Conservation (phyloP, 2,797 vertebrate species). For the Cryptoblepharus egeriae region DNA sequence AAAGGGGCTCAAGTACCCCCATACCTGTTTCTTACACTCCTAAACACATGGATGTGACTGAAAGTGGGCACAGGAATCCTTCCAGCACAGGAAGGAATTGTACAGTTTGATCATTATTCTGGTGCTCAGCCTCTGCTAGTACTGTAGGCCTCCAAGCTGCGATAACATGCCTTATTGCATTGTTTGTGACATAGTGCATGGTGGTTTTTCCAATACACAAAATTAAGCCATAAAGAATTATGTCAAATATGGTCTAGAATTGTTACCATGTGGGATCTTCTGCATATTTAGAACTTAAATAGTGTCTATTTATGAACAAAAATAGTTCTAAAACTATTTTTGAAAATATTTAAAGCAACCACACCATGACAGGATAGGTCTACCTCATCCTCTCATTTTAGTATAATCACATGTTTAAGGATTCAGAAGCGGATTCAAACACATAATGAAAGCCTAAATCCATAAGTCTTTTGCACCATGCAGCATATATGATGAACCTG, state of each 20-base stretch:
- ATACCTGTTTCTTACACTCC: too few relatives aligned
- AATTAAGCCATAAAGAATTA: too few relatives aligned
- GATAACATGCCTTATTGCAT: too few relatives aligned
- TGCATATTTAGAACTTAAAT: not conserved
- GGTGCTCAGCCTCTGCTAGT: too few relatives aligned
- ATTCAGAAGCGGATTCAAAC: not conserved
- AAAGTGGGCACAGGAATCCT: too few relatives aligned
- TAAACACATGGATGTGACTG: too few relatives aligned
- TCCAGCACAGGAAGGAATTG: too few relatives aligned
- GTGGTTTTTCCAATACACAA: too few relatives aligned
- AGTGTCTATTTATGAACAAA: not conserved
- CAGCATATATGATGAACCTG: not conserved
- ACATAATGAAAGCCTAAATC: conserved; percentile 10
- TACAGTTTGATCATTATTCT: too few relatives aligned
- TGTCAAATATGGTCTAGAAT: not conserved
- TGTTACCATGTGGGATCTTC: not conserved
- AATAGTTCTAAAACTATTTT: not conserved
- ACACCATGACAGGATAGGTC: not conserved
- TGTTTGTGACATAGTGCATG: too few relatives aligned
- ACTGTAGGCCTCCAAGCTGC: too few relatives aligned
- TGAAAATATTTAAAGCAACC: not conserved
- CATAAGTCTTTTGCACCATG: not conserved
- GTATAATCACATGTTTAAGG: not conserved
- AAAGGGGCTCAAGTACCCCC: too few relatives aligned
- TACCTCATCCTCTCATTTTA: not conserved